A percentile compares a stretch with the other conserved stretches of the same genome.
phyloP scores from a whole-genome alignment of 2,797 vertebrate genomes.

The Phyllotis vaccarum region DNA sequence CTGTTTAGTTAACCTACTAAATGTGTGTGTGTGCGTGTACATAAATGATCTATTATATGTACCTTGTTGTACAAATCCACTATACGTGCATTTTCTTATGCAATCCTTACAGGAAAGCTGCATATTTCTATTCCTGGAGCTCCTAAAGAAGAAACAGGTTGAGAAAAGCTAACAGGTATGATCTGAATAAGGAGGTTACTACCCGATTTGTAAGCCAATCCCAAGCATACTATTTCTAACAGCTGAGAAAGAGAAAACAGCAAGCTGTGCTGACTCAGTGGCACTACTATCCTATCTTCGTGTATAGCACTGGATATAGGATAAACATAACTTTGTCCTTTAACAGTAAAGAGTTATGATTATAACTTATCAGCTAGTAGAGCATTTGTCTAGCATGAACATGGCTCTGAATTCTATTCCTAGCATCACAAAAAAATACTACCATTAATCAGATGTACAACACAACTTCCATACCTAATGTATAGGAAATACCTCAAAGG shows the following conservation, averaged over 20 bases:
- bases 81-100: not conserved
- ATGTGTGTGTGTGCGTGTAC: not conserved
- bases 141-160: not conserved
- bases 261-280: not conserved
- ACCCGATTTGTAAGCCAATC: not conserved
- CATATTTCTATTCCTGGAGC: not conserved
- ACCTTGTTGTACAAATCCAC: not conserved
- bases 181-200: conserved; percentile 18
- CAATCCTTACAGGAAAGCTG: not conserved
- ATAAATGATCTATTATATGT: not conserved
- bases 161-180: not conserved
- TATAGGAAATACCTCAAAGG: not conserved
- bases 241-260: not conserved
- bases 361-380: not conserved
- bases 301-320: not conserved
- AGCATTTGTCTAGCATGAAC: not conserved
- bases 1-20: not conserved
- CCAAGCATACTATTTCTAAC: not conserved
- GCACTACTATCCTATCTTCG: not conserved
- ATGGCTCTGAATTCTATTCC: not conserved
- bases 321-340: not conserved
- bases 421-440: not conserved
- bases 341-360: not conserved
- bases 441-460: not conserved
- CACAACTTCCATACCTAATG: not conserved